These are phyloP conservation scores for Vireo altiloquus DNA, from an alignment of 2,113 vertebrate species.

Conservation along the genomic window DNA sequence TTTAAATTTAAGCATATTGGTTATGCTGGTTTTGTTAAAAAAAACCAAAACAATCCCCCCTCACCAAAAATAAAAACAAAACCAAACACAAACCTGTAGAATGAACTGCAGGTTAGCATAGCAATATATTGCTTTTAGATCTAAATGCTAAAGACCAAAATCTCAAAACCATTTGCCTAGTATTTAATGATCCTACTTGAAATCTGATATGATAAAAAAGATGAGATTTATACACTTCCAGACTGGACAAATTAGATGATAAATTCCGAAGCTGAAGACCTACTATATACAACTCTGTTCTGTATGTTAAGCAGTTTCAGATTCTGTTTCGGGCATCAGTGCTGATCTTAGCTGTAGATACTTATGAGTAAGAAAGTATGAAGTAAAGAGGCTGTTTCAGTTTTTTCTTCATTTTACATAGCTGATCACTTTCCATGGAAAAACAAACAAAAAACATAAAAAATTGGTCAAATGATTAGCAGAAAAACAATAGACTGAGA, in stretches of 20 bases:
- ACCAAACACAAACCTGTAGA: not conserved
- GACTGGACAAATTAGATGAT: not conserved
- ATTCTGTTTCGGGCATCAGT: not conserved
- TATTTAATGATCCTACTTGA: not conserved
- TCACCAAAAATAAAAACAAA: not conserved
- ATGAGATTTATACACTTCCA: not conserved
- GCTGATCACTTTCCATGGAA: not conserved
- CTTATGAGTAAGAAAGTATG: not conserved
- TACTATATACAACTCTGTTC: not conserved
- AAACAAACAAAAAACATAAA: not conserved
- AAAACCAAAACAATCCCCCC: not conserved
- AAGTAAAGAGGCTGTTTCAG: not conserved
- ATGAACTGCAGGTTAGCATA: not conserved
- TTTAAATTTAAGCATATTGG: not conserved
- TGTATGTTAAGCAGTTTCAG: not conserved
- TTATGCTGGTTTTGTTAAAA: not conserved
- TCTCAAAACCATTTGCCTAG: not conserved
- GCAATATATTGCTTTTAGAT: not conserved
- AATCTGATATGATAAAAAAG: not conserved
- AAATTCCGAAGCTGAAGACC: not conserved
- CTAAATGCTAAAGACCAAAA: not conserved
- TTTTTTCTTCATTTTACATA: not conserved
- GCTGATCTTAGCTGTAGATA: not conserved
- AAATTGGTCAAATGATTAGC: not conserved
- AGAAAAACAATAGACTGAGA: not conserved